Conservation (phyloP, 37 sponge, comb jelly and placozoan species). For the Chondrosia reniformis region DNA sequence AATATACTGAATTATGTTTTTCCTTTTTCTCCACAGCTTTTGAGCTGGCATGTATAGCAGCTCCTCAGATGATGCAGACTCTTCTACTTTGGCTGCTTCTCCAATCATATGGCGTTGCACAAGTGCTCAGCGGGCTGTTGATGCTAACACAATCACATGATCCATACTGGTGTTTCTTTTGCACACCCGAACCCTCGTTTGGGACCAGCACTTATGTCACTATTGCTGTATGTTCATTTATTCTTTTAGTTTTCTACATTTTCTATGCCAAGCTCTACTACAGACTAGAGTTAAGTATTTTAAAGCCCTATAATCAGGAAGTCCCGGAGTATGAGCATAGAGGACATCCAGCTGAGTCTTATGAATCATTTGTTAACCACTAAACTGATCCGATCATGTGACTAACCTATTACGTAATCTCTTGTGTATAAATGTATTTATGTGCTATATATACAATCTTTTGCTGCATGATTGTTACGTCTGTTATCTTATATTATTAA, state of each 20-base stretch:
- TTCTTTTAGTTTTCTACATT: neutral
- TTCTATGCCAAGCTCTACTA: neutral
- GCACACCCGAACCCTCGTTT: neutral
- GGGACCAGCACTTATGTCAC: neutral
- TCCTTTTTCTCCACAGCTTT: neutral
- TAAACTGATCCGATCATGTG: too few relatives aligned
- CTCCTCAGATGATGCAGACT: neutral
- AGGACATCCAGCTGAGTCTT: too few relatives aligned
- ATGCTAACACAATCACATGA: neutral
- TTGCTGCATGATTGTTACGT: too few relatives aligned
- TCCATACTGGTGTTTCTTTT: slow-evolving; percentile 1
- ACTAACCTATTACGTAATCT: too few relatives aligned
- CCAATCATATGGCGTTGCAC: neutral
- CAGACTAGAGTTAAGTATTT: neutral
- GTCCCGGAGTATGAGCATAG: neutral
- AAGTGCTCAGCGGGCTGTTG: neutral
- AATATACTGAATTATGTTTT: neutral
- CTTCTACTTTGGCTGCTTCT: neutral
- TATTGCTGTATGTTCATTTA: neutral
- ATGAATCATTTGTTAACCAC: too few relatives aligned
- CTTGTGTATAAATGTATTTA: too few relatives aligned
- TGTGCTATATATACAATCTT: too few relatives aligned
- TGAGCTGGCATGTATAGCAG: neutral
- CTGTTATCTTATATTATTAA: too few relatives aligned
- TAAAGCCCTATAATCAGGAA: neutral